Evolutionary conservation across 1,140 invertebrate species (phyloP).

Genomic region (Drepana arcuata): DNA sequence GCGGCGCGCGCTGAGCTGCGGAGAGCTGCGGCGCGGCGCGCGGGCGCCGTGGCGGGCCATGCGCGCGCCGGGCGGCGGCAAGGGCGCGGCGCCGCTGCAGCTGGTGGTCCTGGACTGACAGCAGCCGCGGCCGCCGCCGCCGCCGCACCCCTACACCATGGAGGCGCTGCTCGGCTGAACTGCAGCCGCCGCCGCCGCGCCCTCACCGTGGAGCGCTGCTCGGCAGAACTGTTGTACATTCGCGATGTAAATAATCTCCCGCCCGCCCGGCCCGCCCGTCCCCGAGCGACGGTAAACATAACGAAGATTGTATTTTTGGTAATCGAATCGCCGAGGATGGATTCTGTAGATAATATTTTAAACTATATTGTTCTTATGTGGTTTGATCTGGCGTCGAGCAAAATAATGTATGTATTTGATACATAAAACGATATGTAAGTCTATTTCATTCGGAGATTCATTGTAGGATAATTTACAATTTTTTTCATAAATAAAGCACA

Average conservation of each 20-base stretch:
- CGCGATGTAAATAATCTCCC: conserved; percentile 41
- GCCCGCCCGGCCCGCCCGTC: conserved; percentile 8
- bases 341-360: conserved; percentile 72
- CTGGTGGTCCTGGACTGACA: conserved; percentile 82
- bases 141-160: conserved; percentile 75
- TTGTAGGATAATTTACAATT: conserved; percentile 74
- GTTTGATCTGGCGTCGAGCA: conserved; percentile 67
- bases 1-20: conserved; percentile 83
- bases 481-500: conserved; percentile 75
- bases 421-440: conserved; percentile 72
- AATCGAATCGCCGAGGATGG: conserved; percentile 64
- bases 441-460: conserved; percentile 73
- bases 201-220: too few relatives aligned
- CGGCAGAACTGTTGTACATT: conserved; percentile 47
- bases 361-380: conserved; percentile 70
- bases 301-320: conserved; percentile 66
- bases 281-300: conserved; percentile 12
- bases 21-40: conserved; percentile 89
- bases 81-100: conserved; percentile 73
- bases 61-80: conserved; percentile 36
- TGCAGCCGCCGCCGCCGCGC: too few relatives aligned
- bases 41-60: conserved; percentile 91
- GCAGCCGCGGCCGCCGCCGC: conserved; percentile 50
- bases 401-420: conserved; percentile 71
- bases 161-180: conserved; percentile 75